Evolutionary conservation across 1,140 invertebrate species (phyloP).

Genomic region (Carposina sasakii): DNA sequence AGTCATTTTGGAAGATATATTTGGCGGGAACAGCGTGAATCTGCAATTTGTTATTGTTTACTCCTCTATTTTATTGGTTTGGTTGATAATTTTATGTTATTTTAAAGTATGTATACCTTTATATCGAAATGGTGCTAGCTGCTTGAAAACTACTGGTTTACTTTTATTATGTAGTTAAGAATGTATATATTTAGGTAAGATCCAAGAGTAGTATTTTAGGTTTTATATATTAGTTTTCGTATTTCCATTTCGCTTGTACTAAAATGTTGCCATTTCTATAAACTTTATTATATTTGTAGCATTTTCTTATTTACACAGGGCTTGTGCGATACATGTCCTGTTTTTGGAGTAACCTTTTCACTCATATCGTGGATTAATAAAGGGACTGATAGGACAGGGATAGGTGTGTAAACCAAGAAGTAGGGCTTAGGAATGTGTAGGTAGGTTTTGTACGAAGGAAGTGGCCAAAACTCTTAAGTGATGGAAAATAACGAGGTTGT

Average conservation of each 20-base stretch:
- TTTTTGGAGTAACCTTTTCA: slow-evolving; percentile 40
- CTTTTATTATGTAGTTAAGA: slow-evolving; percentile 51
- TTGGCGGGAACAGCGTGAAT: slow-evolving; percentile 20
- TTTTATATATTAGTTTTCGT: slow-evolving; percentile 12
- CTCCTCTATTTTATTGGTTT: slow-evolving; percentile 42
- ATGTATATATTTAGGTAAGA: slow-evolving; percentile 46
- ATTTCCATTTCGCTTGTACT: slow-evolving; percentile 17
- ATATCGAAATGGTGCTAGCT: slow-evolving; percentile 67
- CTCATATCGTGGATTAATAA: slow-evolving; percentile 46
- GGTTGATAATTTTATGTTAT: slow-evolving; percentile 64
- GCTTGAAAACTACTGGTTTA: slow-evolving; percentile 52
- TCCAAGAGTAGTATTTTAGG: background rate
- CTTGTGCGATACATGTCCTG: slow-evolving; percentile 35
- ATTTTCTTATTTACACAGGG: slow-evolving; percentile 46
- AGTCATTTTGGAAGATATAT: slow-evolving; percentile 23
- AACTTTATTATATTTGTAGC: slow-evolving; percentile 22
- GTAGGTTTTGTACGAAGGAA: slow-evolving; percentile 65
- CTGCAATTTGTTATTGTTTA: slow-evolving; percentile 54
- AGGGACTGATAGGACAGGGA: slow-evolving; percentile 67
- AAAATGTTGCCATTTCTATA: slow-evolving; percentile 41
- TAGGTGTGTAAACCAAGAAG: slow-evolving; percentile 39
- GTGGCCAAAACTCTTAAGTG: slow-evolving; percentile 53
- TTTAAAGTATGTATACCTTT: slow-evolving; percentile 57
- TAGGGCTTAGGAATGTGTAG: slow-evolving; percentile 42
- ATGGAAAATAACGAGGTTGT: too few relatives aligned